Base-by-base conservation (phyloP, 2,888 invertebrate genomes). In the Rotaria magnacalcarata region DNA sequence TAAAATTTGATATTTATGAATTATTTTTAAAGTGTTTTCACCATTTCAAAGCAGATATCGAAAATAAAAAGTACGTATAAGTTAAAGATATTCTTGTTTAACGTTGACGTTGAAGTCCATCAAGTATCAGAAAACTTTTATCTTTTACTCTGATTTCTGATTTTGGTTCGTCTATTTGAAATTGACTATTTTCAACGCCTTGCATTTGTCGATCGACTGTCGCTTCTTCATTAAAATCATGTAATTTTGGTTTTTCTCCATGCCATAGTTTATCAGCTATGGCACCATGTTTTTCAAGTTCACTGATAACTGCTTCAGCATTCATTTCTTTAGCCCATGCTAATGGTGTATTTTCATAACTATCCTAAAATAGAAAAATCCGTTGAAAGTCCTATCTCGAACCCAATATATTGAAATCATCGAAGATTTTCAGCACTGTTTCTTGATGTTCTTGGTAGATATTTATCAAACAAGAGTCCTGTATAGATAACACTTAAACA, bases 291-390 rank as follows among this genome's bases (percentile, higher is more conserved):
- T 21, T 84, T 27, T 50, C n/a, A 10, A 84, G n/a, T 41, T 52
- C 50, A 11, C 21, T 54, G 7, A 47, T 47, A 34, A 84, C 84
- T 41, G 54, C 34, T 41, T 34, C 34, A 2, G 54, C 27, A n/a
- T 56, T 47, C 52, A 54, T 54, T 34, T 54, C 11, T 54, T 11
- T n/a, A 0, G 84, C 84, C 84, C 84, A 84, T 52, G 84, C 84
- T 11, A 84, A 54, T 24, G 84, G 84, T 84, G 84, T 84, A 84
- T 84, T 84, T 0, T 34, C 54, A 41, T 52, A 3, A 11, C 0
- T 6, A 34, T 84, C 84, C 84, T 84, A 54, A 41, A 54, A 54
- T 34, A 16, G 0, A 54, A 24, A 67, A 34, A 34, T 34, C 34
- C 34, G 34, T 34, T 34, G 34, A 34, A 34, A 34, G 34, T 34